A percentile compares a stretch with the other conserved stretches of the same genome.
These are phyloP conservation scores for Molossus alvarezi DNA, from an alignment of 2,797 vertebrate genomes.

Conservation along the genomic window DNA sequence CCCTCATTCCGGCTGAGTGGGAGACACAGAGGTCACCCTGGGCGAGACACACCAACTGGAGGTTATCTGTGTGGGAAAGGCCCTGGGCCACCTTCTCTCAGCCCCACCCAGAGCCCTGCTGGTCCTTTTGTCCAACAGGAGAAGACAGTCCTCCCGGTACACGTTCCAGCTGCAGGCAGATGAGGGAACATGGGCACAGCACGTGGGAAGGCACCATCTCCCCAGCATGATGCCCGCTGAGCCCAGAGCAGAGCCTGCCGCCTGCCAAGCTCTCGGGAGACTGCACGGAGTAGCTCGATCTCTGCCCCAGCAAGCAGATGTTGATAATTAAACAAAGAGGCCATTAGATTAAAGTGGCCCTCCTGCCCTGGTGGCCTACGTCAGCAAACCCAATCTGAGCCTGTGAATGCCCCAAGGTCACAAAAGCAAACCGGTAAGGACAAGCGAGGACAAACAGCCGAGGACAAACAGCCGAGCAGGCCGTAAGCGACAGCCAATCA, in stretches of 20 bases:
- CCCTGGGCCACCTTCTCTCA: neutral
- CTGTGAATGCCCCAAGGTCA: neutral
- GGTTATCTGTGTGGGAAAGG: fast-evolving
- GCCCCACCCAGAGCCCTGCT: neutral
- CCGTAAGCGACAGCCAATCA: fast-evolving
- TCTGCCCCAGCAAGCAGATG: neutral
- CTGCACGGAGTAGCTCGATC: neutral
- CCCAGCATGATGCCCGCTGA: neutral
- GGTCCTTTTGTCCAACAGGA: neutral
- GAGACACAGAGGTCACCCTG: neutral
- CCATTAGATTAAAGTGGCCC: fast-evolving
- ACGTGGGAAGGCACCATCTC: fast-evolving
- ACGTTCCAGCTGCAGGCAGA: neutral
- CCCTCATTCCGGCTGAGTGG: neutral
- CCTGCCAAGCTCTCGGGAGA: neutral
- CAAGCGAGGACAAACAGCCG: neutral
- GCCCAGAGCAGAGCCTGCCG: neutral
- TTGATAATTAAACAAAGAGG: neutral
- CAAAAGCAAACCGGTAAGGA: neutral
- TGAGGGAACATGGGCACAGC: fast-evolving
- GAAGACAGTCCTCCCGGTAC: neutral
- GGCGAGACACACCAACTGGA: neutral
- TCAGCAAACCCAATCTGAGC: too few relatives aligned
- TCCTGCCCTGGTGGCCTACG: fast-evolving
- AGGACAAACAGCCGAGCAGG: fast-evolving